Percentiles rank a stretch among this genome's conserved stretches.
phyloP scores from a whole-genome alignment of 2,888 invertebrate genomes.

The Acanthopleura granulata region DNA sequence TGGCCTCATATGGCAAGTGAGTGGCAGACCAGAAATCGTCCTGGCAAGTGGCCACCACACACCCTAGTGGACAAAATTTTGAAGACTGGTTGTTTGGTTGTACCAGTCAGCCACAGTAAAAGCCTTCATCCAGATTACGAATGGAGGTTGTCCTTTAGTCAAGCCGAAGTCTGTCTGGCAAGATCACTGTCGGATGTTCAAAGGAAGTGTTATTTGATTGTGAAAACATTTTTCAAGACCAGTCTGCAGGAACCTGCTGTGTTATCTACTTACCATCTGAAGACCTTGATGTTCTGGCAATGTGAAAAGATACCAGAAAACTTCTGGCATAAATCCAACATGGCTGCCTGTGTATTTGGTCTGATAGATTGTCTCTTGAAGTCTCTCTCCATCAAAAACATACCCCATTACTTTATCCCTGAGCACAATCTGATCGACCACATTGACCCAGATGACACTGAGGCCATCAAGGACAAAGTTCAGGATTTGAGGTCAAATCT shows the following conservation, averaged over 20 bases:
- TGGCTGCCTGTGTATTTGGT: slow-evolving; percentile 37
- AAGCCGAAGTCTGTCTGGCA: slow-evolving; percentile 41
- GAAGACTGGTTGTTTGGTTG: slow-evolving; percentile 40
- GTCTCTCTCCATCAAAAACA: slow-evolving; percentile 34
- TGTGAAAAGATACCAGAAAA: slow-evolving; percentile 43
- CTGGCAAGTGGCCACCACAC: slow-evolving; percentile 41
- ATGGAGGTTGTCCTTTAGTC: slow-evolving; percentile 47
- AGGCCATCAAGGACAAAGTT: background rate
- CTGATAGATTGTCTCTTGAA: slow-evolving; percentile 42
- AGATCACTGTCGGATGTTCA: slow-evolving; percentile 42
- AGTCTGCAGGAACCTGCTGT: slow-evolving; percentile 32
- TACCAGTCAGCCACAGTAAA: slow-evolving; percentile 37
- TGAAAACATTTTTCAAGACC: slow-evolving; percentile 38
- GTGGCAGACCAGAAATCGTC: slow-evolving; percentile 39
- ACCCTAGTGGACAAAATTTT: slow-evolving; percentile 38
- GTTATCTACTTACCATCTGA: slow-evolving; percentile 37
- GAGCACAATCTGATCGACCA: slow-evolving; percentile 45
- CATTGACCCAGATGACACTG: slow-evolving; percentile 30
- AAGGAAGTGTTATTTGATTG: slow-evolving; percentile 41
- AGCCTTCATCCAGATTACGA: slow-evolving; percentile 41
- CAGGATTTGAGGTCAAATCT: background rate
- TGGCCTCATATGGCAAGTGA: slow-evolving; percentile 44
- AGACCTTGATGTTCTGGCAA: slow-evolving; percentile 43
- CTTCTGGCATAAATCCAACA: slow-evolving; percentile 40
- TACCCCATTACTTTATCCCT: slow-evolving; percentile 47